These are phyloP conservation scores for Microtus agrestis DNA, from an alignment of 2,797 vertebrate species.

Conservation along the genomic window DNA sequence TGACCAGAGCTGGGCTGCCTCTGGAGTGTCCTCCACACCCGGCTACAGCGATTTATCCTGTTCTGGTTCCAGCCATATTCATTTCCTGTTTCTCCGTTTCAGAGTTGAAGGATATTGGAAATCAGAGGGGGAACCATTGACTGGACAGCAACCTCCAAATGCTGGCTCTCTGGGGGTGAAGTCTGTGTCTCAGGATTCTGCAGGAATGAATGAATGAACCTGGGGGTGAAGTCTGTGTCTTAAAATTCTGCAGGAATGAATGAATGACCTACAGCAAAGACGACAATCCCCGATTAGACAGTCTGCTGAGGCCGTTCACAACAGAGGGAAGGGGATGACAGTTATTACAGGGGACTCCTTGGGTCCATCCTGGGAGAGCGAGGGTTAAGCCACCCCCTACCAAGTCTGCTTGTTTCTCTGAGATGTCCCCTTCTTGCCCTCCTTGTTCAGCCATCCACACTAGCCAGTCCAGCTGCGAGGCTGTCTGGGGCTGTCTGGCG, in stretches of 20 bases:
- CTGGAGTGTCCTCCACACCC: background rate
- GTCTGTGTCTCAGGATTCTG: too few relatives aligned
- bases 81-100: background rate
- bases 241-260: background rate
- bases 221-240: background rate
- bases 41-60: background rate
- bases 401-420: slow-evolving; percentile 8
- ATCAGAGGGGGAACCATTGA: background rate
- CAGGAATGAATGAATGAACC: background rate
- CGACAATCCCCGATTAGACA: background rate
- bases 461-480: slow-evolving; percentile 55
- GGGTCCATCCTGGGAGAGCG: background rate
- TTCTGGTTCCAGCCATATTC: background rate
- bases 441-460: slow-evolving; percentile 1
- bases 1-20: background rate
- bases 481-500: slow-evolving; percentile 74
- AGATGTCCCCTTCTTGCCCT: slow-evolving; percentile 50
- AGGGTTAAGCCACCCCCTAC: background rate
- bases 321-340: background rate
- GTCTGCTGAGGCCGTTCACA: background rate
- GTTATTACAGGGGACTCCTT: background rate
- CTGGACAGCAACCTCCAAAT: background rate
- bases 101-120: background rate
- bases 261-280: background rate
- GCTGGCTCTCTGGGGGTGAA: background rate